Evolutionary conservation across 2,797 vertebrate genomes (phyloP).

Genomic region (Rhynchotus rufescens): DNA sequence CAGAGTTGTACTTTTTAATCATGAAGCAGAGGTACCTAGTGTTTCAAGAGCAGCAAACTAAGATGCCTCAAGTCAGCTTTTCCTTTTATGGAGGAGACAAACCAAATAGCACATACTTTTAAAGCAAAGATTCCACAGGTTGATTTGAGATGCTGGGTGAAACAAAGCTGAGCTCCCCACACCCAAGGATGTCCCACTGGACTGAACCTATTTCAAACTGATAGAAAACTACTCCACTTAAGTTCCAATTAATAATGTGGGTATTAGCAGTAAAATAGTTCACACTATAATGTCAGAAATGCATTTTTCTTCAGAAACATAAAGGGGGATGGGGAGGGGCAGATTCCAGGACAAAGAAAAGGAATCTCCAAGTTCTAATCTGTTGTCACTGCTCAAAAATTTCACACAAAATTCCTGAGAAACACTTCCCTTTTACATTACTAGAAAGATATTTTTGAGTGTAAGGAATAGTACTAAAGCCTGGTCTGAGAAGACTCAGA

Average conservation of each 20-base stretch:
- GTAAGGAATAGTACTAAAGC: not conserved
- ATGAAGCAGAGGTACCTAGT: not conserved
- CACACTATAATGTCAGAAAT: not conserved
- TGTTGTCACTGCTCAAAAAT: not conserved
- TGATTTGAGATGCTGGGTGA: not conserved
- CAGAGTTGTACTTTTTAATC: not conserved
- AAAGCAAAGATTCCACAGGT: not conserved
- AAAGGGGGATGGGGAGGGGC: not conserved
- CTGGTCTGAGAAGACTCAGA: not conserved
- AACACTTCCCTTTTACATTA: not conserved
- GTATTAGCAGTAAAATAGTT: not conserved
- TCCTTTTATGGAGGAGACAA: not conserved
- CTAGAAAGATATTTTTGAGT: too few species aligned
- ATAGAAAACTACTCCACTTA: not conserved
- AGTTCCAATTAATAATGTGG: too few species aligned
- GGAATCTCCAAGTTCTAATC: not conserved
- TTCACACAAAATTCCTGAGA: not conserved
- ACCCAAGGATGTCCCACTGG: not conserved
- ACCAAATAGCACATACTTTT: not conserved
- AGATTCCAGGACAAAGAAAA: not conserved
- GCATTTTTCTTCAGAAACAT: not conserved
- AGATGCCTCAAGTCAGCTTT: not conserved
- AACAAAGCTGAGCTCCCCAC: not conserved
- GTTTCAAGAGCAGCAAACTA: not conserved
- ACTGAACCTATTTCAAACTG: not conserved